These are phyloP conservation scores for Perizoma flavofasciatum DNA, from an alignment of 2,888 invertebrate genomes.

Conservation along the genomic window DNA sequence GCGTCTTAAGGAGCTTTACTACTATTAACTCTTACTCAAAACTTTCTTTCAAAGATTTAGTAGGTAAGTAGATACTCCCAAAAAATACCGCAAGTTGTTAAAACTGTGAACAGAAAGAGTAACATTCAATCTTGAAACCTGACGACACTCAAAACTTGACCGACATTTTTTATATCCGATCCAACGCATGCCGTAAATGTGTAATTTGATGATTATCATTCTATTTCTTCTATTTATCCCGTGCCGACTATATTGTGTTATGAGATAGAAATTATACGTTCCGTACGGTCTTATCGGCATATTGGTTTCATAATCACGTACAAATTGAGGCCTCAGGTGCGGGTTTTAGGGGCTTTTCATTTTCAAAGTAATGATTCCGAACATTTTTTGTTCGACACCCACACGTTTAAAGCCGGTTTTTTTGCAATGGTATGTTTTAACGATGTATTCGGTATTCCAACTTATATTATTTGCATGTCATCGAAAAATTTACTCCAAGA, in stretches of 20 bases:
- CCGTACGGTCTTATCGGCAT: constrained; percentile 47
- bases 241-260: constrained; percentile 43
- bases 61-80: too few species aligned
- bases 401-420: constrained; percentile 14
- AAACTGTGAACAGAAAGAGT: constrained; percentile 27
- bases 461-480: constrained; percentile 8
- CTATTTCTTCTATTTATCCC: constrained; percentile 57
- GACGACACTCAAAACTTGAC: constrained; percentile 36
- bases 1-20: too few species aligned
- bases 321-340: constrained; percentile 47
- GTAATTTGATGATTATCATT: constrained; percentile 67
- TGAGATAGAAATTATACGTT: constrained; percentile 62
- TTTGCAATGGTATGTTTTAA: constrained; percentile 16
- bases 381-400: constrained; percentile 28
- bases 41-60: too few species aligned
- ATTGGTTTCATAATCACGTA: constrained; percentile 59
- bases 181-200: constrained; percentile 52
- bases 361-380: constrained; percentile 31
- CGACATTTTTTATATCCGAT: constrained; percentile 28
- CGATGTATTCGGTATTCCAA: constrained; percentile 7
- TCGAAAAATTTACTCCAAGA: constrained; percentile 1
- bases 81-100: constrained; percentile 31
- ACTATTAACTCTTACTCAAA: too few species aligned
- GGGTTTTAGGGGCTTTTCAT: constrained; percentile 34
- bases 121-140: constrained; percentile 27